These are phyloP conservation scores for Cylindroiulus punctatus DNA, from an alignment of 2,888 invertebrate species.

Conservation along the genomic window DNA sequence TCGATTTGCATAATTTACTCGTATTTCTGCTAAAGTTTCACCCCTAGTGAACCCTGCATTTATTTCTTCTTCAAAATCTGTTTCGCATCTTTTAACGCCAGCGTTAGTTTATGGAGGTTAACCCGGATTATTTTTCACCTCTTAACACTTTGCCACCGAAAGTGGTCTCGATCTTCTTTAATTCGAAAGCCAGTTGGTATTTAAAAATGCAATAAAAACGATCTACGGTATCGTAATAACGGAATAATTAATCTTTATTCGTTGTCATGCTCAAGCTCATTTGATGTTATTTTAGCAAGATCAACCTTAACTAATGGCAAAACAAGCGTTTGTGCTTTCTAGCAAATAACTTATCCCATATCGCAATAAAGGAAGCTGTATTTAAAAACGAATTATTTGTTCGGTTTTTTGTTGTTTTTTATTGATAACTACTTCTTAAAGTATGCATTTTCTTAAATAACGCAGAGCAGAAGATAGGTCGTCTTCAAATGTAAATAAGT, in stretches of 20 bases:
- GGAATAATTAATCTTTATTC: conserved; percentile 29
- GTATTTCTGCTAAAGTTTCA: conserved; percentile 16
- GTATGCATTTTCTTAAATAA: no score
- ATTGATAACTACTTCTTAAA: no score
- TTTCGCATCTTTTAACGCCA: background rate
- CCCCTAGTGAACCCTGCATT: background rate
- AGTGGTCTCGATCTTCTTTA: background rate
- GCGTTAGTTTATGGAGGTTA: background rate
- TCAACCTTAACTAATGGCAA: background rate
- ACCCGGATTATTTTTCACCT: background rate
- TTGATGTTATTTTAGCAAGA: background rate
- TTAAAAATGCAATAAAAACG: background rate
- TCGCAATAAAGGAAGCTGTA: background rate
- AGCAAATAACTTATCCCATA: background rate
- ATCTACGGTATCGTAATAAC: background rate
- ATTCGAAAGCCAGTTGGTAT: background rate
- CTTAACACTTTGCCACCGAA: background rate
- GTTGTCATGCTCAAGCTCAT: conserved; percentile 15
- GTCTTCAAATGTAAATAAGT: no score
- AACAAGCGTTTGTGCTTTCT: background rate
- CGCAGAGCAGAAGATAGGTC: no score
- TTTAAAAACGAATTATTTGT: background rate
- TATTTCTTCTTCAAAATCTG: background rate
- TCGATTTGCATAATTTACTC: conserved; percentile 34
- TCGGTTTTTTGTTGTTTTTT: background rate